Evolutionary conservation across 2,797 vertebrate genomes (phyloP).

Genomic region (Numenius phaeopus): DNA sequence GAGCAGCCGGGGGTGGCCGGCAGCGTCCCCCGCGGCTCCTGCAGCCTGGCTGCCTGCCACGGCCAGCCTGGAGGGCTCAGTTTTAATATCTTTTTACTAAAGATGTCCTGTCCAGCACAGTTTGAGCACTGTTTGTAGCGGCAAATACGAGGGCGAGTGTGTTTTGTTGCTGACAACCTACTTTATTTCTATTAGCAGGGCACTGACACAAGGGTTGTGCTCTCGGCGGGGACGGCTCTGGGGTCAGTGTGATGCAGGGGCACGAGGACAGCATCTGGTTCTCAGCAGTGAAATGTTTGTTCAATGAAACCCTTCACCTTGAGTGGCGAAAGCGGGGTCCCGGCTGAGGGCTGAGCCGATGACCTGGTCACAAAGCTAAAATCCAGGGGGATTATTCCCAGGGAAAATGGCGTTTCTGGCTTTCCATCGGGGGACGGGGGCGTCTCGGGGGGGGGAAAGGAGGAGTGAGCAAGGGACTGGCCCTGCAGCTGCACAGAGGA

Average conservation of each 20-base stretch:
- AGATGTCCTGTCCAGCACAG: not conserved
- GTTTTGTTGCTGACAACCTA: not conserved
- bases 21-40: rapidly evolving
- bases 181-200: not conserved
- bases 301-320: not conserved
- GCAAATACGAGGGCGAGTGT: rapidly evolving
- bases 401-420: not conserved
- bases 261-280: not conserved
- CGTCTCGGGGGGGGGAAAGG: rapidly evolving
- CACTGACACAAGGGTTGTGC: not conserved
- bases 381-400: not conserved
- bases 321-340: not conserved
- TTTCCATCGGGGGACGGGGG: not conserved
- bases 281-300: not conserved
- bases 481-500: rapidly evolving
- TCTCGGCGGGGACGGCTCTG: rapidly evolving
- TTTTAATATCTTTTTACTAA: not conserved
- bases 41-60: not conserved
- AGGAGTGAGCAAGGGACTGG: not conserved
- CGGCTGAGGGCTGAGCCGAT: not conserved
- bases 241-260: not conserved
- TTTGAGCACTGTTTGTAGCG: not conserved
- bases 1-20: not conserved
- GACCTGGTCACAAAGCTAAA: not conserved
- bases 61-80: rapidly evolving